Evolutionary conservation across 2,113 vertebrate genomes (phyloP).

Genomic region (Gracilinanus agilis): DNA sequence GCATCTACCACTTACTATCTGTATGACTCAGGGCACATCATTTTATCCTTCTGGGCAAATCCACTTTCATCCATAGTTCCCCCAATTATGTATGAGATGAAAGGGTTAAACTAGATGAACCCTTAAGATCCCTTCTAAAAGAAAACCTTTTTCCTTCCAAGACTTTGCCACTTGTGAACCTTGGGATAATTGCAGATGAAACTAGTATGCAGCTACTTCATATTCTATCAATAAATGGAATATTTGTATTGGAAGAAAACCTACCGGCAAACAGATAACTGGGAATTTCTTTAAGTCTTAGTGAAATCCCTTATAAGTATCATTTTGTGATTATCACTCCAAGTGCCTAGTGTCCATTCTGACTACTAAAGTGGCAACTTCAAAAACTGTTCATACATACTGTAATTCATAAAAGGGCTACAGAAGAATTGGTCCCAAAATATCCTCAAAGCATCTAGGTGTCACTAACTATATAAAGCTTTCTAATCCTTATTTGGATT

Average conservation of each 20-base stretch:
- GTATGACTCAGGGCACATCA: background rate
- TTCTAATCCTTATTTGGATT: background rate
- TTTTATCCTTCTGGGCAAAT: background rate
- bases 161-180: background rate
- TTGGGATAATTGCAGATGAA: rapidly evolving
- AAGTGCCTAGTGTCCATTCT: background rate
- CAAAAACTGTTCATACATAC: background rate
- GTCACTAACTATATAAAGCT: background rate
- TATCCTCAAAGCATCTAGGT: background rate
- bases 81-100: background rate
- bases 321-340: constrained; percentile 21
- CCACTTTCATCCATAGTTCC: background rate
- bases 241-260: background rate
- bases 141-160: background rate
- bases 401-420: background rate
- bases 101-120: background rate
- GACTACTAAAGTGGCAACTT: background rate
- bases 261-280: background rate
- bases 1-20: background rate
- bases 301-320: background rate
- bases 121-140: background rate
- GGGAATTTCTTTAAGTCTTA: background rate
- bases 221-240: background rate
- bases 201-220: background rate
- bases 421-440: background rate